Conservation (phyloP, 2,888 invertebrate genomes). For the Marronus borbonicus region DNA sequence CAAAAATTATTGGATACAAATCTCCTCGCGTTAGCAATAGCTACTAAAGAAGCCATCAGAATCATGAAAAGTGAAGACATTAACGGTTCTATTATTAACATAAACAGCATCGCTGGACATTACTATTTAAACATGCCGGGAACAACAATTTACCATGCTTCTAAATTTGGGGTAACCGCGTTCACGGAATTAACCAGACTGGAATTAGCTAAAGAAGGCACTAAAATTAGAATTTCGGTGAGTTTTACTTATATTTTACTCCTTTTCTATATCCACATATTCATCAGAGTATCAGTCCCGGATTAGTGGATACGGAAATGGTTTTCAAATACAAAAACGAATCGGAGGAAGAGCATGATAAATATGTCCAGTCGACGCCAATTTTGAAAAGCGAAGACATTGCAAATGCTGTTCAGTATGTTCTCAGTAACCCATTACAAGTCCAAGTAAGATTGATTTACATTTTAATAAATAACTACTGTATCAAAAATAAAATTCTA, state of each 20-base stretch:
- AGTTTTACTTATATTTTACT: not conserved
- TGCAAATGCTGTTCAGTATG: constrained; percentile 76
- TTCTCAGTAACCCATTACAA: constrained; percentile 75
- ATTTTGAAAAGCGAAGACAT: constrained; percentile 70
- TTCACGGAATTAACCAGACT: constrained; percentile 34
- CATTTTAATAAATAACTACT: not conserved
- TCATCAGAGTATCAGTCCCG: constrained; percentile 77
- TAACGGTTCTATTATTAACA: constrained; percentile 45
- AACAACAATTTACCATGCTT: constrained; percentile 30
- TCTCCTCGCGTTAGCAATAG: constrained; percentile 13
- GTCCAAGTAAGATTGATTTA: constrained; percentile 70
- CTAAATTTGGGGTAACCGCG: constrained; percentile 39
- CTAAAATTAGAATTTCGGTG: constrained; percentile 44
- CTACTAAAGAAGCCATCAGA: constrained; percentile 40
- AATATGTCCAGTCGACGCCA: not conserved
- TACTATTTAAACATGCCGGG: not conserved
- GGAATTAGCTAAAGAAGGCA: constrained; percentile 29
- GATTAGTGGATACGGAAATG: constrained; percentile 74
- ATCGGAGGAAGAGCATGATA: not conserved
- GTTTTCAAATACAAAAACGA: constrained; percentile 3
- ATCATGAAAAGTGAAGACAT: constrained; percentile 34
- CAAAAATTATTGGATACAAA: constrained; percentile 40
- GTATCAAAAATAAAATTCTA: not conserved
- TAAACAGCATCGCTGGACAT: constrained; percentile 39
- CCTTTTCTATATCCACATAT: not conserved